phyloP scores from a whole-genome alignment of 2,888 invertebrate genomes.

The Melolontha melolontha region DNA sequence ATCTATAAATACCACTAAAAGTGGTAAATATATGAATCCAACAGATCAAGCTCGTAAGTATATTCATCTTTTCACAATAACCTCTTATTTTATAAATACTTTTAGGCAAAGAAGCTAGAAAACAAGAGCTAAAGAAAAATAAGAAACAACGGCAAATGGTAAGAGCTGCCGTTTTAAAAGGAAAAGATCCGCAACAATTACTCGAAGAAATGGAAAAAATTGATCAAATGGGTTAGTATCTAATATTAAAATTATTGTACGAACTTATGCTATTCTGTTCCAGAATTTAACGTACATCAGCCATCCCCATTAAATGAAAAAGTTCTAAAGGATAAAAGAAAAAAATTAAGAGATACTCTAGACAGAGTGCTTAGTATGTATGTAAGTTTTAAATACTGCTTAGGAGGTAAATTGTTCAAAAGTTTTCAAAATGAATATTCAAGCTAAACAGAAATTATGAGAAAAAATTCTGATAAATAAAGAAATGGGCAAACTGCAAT shows the following conservation, averaged over 20 bases:
- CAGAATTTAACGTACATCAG: constrained; percentile 94
- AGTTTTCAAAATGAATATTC: too few relatives aligned
- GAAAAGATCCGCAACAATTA: constrained; percentile 96
- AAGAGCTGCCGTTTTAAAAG: constrained; percentile 95
- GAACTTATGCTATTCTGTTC: constrained; percentile 54
- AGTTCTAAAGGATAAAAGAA: constrained; percentile 95
- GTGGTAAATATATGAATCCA: constrained; percentile 99
- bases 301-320: constrained; percentile 96
- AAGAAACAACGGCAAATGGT: constrained; percentile 97
- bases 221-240: constrained; percentile 92
- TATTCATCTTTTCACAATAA: constrained; percentile 33
- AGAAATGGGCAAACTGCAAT: too few relatives aligned
- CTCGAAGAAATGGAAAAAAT: constrained; percentile 97
- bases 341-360: constrained; percentile 94
- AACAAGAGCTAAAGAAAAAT: constrained; percentile 98
- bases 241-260: constrained; percentile 11
- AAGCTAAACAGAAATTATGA: too few relatives aligned
- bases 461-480: too few relatives aligned
- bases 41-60: constrained; percentile 98
- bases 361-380: constrained; percentile 94
- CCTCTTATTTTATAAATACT: constrained; percentile 38
- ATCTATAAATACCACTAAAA: constrained; percentile 98
- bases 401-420: not conserved
- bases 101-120: constrained; percentile 95
- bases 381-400: constrained; percentile 75